phyloP scores from a whole-genome alignment of 2,888 invertebrate species.

The Agrochola lota region DNA sequence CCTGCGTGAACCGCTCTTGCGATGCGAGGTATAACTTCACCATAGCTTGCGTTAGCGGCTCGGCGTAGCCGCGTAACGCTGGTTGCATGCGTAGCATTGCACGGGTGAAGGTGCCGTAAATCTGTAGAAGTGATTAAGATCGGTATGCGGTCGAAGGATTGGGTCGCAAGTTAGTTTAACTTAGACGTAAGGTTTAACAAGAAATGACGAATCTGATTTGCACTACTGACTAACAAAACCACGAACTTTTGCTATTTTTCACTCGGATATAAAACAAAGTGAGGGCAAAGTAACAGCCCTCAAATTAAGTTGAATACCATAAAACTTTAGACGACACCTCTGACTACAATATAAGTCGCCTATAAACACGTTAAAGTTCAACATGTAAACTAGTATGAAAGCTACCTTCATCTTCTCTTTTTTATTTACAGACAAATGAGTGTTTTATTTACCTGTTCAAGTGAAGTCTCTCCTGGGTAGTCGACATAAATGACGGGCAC shows the following conservation, averaged over 20 bases:
- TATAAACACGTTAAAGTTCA: neutral
- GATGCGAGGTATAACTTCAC: conserved; percentile 99
- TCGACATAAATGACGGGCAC: conserved; percentile 99
- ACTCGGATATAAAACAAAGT: neutral
- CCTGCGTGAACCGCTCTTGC: conserved; percentile 99
- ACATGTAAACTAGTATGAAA: neutral
- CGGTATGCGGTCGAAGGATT: too few species aligned
- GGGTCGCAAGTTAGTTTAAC: neutral
- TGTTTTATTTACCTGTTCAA: conserved; percentile 91
- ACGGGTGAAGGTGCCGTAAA: conserved; percentile 99
- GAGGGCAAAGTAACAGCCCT: neutral
- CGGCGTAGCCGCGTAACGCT: conserved; percentile 97
- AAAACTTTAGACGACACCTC: neutral
- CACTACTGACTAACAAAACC: neutral
- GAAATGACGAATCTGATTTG: neutral
- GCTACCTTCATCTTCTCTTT: neutral
- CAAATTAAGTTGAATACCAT: neutral
- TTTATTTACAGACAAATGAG: neutral
- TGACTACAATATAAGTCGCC: neutral
- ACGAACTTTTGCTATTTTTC: neutral
- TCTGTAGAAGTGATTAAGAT: conserved; percentile 86
- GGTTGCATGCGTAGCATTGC: conserved; percentile 99
- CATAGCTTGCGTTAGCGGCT: conserved; percentile 99
- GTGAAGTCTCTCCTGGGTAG: conserved; percentile 99
- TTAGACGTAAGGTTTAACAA: neutral